Evolutionary conservation across 2,797 vertebrate species (phyloP).

Genomic region (Gymnoscopelus microlampas): DNA sequence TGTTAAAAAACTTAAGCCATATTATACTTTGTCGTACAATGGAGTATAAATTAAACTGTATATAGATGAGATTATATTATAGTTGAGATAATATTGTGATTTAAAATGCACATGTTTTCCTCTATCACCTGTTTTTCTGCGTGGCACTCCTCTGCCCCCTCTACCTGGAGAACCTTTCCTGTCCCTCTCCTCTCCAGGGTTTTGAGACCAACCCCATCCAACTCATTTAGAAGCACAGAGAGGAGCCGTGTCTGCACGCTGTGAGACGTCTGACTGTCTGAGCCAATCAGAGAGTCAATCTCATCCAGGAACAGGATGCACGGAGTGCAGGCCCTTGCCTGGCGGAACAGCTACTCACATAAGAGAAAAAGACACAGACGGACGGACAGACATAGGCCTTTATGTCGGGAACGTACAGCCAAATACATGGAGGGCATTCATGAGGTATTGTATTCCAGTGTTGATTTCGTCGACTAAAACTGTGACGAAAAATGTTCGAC

Average conservation of each 20-base stretch:
- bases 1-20: background rate
- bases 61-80: background rate
- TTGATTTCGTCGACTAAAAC: too few relatives aligned
- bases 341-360: slow-evolving; percentile 86
- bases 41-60: background rate
- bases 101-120: background rate
- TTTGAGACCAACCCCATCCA: slow-evolving; percentile 93
- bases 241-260: slow-evolving; percentile 88
- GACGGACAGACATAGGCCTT: slow-evolving; percentile 1
- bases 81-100: background rate
- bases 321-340: slow-evolving; percentile 91
- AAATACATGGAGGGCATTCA: background rate
- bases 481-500: too few relatives aligned
- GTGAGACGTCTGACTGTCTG: slow-evolving; percentile 58
- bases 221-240: slow-evolving; percentile 94
- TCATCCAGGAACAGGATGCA: slow-evolving; percentile 96
- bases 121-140: slow-evolving; percentile 76
- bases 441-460: too few relatives aligned
- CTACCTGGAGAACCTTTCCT: slow-evolving; percentile 67
- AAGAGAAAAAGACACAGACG: slow-evolving; percentile 5
- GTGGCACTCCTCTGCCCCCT: slow-evolving; percentile 64
- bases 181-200: slow-evolving; percentile 86
- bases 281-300: slow-evolving; percentile 93
- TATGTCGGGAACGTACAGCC: background rate
- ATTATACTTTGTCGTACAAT: background rate